Percentiles rank a stretch among this genome's conserved stretches.
Evolutionary conservation across 2,797 vertebrate species (phyloP).

Genomic region (Chelon auratus): DNA sequence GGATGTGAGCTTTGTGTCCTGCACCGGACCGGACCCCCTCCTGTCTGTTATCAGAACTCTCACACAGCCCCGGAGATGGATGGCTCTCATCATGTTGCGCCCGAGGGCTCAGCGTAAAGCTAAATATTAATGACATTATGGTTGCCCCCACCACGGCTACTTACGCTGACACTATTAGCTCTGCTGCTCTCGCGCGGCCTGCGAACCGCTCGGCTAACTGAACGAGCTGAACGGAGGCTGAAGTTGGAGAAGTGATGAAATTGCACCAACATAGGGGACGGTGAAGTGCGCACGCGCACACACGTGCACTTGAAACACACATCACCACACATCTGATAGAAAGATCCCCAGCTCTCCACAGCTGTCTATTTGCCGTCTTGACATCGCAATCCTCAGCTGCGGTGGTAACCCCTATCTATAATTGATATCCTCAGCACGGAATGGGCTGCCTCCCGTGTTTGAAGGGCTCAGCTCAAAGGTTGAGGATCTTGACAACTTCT

Average conservation of each 20-base stretch:
- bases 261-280: conserved; percentile 70
- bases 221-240: conserved; percentile 8
- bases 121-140: conserved; percentile 73
- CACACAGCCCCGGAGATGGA: conserved; percentile 69
- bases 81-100: conserved; percentile 59
- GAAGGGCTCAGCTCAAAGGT: conserved; percentile 96
- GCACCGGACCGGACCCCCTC: conserved; percentile 41
- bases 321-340: conserved; percentile 93
- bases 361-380: conserved; percentile 95
- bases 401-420: conserved; percentile 99
- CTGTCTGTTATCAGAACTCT: conserved; percentile 66
- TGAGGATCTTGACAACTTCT: conserved; percentile 98
- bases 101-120: conserved; percentile 57
- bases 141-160: conserved; percentile 32
- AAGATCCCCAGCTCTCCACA: conserved; percentile 96
- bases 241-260: conserved; percentile 62
- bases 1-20: conserved; percentile 56
- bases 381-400: conserved; percentile 92
- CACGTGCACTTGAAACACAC: conserved; percentile 63
- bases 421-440: conserved; percentile 99
- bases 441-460: conserved; percentile 95
- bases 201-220: conserved; percentile 26
- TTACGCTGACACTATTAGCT: conserved; percentile 60
- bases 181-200: conserved; percentile 39
- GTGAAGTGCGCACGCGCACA: conserved; percentile 44